Evolutionary conservation across 2,113 vertebrate genomes (phyloP), one percentile per base, ranked within the genome.

Genomic region (Aegotheles bennettii): DNA sequence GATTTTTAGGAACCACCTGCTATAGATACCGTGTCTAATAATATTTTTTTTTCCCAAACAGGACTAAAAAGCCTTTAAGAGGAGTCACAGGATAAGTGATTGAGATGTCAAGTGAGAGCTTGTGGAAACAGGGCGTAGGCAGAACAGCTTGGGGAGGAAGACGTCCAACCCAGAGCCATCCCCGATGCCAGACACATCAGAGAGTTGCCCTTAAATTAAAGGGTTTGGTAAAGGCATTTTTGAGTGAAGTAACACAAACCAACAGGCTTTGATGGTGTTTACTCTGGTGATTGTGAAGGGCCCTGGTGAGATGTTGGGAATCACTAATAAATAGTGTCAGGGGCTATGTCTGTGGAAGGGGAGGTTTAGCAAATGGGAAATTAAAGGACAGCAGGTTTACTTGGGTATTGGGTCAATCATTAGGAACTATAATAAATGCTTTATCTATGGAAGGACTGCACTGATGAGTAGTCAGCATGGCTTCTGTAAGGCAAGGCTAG

Each of bases 121-220:
- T 0, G 0, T 68, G 63, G 63, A 63, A 79, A 35, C 1, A 6
- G 48, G 40, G 16, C 1, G 0, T 7, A 50, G 76, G 35, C 35
- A 71, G 67, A 63, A 23, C 24, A 71, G 50, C 78, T 81, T 1
- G 1, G 6, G 38, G 33, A 67, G 60, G 74, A 23, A 35, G 43
- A 24, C 36, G 82, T 13, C 42, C 36, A 82, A 16, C 35, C n/a
- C 75, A 9, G 75, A 85, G 16, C 61, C 47, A 19, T 53, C 51
- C 69, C 21, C 3, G 0, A 9, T 70, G 45, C 64, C 69, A 26
- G 50, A 23, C 4, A 1, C 14, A 2, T 43, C 1, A 1, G 28
- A 64, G 31, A n/a, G 8, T 61, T 90, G 33, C 42, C 50, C 33
- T 59, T 76, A 21, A 45, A 19, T 65, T 21, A 17, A 68, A 45